Evolutionary conservation across 2,888 invertebrate species (phyloP), one percentile per base, ranked within the genome.

Genomic region (Venustoraphidia nigricollis): DNA sequence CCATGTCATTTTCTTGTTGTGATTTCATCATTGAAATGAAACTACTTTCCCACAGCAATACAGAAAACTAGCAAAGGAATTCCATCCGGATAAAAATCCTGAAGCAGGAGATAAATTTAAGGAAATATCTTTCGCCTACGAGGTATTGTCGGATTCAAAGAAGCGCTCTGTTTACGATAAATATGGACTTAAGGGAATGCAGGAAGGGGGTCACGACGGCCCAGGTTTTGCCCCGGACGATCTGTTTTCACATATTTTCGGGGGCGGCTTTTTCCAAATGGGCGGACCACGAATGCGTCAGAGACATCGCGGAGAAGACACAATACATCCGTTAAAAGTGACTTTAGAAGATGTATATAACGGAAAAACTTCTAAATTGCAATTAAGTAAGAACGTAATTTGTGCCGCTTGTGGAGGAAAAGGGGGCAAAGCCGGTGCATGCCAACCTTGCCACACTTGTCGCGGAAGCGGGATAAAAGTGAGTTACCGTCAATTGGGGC

Each of bases 111-210:
- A 94, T 63, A 89, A 84, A 72, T 93, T 94, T 63, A 93, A 94
- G 67, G 94, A 95, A 73, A 94, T 95, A 57, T 90, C 91, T 51
- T 93, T 87, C 69, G 94, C 94, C 0, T 92, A 94, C 66, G 94
- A 95, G 71, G 82, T 93, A 43, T 72, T 95, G 46, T 91, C 92
- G 10, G 89, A 93, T 70, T 76, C 87, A 4, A 86, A 88, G 58
- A 93, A 93, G 66, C 74, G 87, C 48, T 79, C 83, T 59, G 71
- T 81, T 39, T 95, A 95, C 64, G 93, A 95, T 65, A 79, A 80
- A 59, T 81, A 79, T 69, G 95, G 94, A 6, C 64, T 94, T 54
- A 87, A 89, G 62, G 94, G 90, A 1, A 68, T 94, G 56, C 90
- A 91, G 68, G 89, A 89, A 62, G 87, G 87, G 45, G 76, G 70